Percentiles rank a stretch among this genome's conserved stretches.
Conservation (phyloP, 1,140 invertebrate species). For the Diorhabda carinulata region DNA sequence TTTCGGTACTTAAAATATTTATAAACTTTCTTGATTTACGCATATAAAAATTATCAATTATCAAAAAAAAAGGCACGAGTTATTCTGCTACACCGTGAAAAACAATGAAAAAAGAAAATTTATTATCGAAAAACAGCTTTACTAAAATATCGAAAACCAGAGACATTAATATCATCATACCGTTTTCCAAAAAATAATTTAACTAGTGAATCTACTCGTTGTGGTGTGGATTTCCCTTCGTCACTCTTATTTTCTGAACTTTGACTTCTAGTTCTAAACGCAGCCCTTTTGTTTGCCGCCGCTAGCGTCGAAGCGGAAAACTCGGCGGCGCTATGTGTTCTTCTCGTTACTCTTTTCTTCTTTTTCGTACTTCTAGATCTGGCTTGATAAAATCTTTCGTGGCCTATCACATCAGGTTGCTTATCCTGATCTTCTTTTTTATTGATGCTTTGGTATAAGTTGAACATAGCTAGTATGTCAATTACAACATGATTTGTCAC, state of each 20-base stretch:
- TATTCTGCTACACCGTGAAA: too few species aligned
- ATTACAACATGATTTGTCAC: too few species aligned
- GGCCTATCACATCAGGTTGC: constrained; percentile 64
- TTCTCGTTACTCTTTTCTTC: constrained; percentile 55
- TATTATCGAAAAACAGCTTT: not conserved
- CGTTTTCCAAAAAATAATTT: constrained; percentile 54
- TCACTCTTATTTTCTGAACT: constrained; percentile 55
- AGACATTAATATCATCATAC: constrained; percentile 3
- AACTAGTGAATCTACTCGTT: constrained; percentile 59
- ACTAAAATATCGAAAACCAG: not conserved
- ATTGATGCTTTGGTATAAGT: constrained; percentile 69
- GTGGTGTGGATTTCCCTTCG: constrained; percentile 55
- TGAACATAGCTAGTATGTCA: constrained; percentile 59
- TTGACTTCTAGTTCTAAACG: constrained; percentile 56
- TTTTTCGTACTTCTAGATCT: constrained; percentile 47
- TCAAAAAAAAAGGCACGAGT: too few species aligned
- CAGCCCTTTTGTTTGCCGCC: constrained; percentile 57
- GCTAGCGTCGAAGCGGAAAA: constrained; percentile 62
- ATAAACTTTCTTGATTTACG: too few species aligned
- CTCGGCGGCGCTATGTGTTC: constrained; percentile 71
- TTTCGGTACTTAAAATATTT: too few species aligned
- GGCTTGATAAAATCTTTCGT: constrained; percentile 70
- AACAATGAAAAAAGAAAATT: too few species aligned
- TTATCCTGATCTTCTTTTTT: constrained; percentile 58
- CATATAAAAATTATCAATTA: too few species aligned